phyloP scores from a whole-genome alignment of 1,140 invertebrate genomes.

The Cyclargus thomasi region DNA sequence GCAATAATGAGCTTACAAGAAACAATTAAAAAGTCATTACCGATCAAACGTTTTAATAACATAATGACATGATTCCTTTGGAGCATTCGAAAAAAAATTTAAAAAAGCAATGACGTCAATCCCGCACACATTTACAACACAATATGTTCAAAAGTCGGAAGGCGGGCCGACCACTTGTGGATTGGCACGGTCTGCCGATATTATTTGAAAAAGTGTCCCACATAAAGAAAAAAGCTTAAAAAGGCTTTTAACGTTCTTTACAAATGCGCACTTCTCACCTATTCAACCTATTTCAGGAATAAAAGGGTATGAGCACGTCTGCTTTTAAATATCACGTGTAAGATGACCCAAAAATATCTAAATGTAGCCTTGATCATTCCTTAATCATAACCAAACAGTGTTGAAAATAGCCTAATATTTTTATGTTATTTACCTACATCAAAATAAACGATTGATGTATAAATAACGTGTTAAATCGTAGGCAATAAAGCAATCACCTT shows the following conservation, averaged over 20 bases:
- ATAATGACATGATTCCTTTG: not conserved
- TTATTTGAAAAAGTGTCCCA: slow-evolving; percentile 4
- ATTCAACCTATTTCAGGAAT: not conserved
- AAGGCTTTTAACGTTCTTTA: not conserved
- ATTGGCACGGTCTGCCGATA: slow-evolving; percentile 32
- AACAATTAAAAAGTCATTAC: not conserved
- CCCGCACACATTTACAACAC: slow-evolving; percentile 14
- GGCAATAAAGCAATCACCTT: not conserved
- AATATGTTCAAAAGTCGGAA: slow-evolving; percentile 36
- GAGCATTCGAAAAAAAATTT: not conserved
- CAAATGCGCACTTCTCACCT: not conserved
- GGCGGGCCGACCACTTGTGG: slow-evolving; percentile 66
- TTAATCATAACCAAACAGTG: too few relatives aligned
- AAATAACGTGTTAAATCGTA: not conserved
- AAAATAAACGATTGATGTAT: not conserved
- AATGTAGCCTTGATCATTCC: too few relatives aligned
- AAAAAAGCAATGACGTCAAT: slow-evolving; percentile 9
- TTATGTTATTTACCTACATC: not conserved
- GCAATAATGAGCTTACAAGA: not conserved
- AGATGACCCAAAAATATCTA: not conserved
- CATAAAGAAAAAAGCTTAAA: not conserved
- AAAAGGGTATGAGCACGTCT: not conserved
- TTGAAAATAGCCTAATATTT: too few relatives aligned
- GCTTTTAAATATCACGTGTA: not conserved
- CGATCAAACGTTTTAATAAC: not conserved